Base-by-base conservation (phyloP, 1,140 invertebrate species). In the Elymnias hypermnestra region DNA sequence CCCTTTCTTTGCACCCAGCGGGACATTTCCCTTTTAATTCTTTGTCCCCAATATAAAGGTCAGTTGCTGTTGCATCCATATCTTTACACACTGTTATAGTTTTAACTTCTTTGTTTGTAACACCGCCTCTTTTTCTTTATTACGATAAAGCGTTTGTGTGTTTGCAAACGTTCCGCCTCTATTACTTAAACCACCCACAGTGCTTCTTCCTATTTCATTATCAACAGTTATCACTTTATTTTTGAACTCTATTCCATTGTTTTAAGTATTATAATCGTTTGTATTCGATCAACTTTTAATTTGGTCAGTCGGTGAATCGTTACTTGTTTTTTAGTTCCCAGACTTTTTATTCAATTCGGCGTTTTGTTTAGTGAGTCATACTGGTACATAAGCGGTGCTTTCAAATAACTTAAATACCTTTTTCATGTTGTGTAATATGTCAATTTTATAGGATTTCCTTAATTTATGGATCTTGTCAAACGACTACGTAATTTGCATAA, bases 161-260 rank as follows among this genome's bases (percentile, higher is more conserved):
- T 83, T 83, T 83, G 75, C 70, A 72, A 74, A 79, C 75, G 55
- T 63, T 52, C 73, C 73, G 70, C 71, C 72, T 77, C 36, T 50
- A 48, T 56, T 41, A 51, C 49, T 41, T 45, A 61, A 53, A 56
- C 76, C 76, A 76, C 74, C 74, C 68, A 77, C 70, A 43, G 72
- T 33, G 72, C 10, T 26, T 45, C 58, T 42, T 19, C 47, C 53
- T 44, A 55, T 25, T 51, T 48, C 41, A 31, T 42, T 35, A 36
- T 49, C 26, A 29, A 19, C 25, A 28, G 6, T 28, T 25, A 33
- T 35, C 41, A 42, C 17, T 36, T 55, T 25, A 46, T 35, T 37
- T 41, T 35, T 50, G 19, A 7, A 14, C 38, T 40, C 29, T 64
- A 42, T 41, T 39, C 6, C 51, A 18, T 40, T 6, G 33, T 15